A percentile compares a stretch with the other conserved stretches of the same genome.
These are phyloP conservation scores for Steatocranus sp. DNA, from an alignment of 2,797 vertebrate genomes.

Conservation along the genomic window DNA sequence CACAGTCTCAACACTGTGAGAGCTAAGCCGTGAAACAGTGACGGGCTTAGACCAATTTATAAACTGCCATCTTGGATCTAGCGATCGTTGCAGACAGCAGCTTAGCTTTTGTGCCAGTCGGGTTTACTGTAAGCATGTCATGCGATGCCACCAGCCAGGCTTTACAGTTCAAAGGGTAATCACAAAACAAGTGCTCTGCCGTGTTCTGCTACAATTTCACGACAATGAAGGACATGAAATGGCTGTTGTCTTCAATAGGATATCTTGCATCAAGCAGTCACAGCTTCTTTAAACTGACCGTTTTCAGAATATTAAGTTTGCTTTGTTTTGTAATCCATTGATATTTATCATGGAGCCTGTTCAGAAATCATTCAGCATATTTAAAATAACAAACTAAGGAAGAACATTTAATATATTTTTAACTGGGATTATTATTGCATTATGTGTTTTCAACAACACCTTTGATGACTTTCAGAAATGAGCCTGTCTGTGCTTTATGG, in stretches of 20 bases:
- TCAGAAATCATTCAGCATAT: background rate
- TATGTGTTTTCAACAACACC: background rate
- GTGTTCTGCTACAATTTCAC: constrained; percentile 17
- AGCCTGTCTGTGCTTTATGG: background rate
- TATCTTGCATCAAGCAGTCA: background rate
- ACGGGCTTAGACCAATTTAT: constrained; percentile 63
- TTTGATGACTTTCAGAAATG: background rate
- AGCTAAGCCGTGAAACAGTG: constrained; percentile 61
- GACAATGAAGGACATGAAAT: constrained; percentile 40
- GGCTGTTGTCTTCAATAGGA: background rate
- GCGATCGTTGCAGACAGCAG: constrained; percentile 40
- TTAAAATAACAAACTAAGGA: background rate
- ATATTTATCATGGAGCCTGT: background rate
- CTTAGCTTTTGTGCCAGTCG: constrained; percentile 51
- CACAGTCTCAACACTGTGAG: constrained; percentile 40
- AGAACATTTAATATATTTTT: background rate
- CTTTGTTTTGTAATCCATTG: background rate
- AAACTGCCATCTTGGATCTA: constrained; percentile 61
- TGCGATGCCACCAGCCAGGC: constrained; percentile 44
- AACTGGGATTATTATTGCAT: background rate
- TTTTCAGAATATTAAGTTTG: background rate
- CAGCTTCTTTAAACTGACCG: background rate
- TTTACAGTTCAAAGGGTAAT: constrained; percentile 55
- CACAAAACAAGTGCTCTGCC: constrained; percentile 34
- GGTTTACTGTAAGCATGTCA: constrained; percentile 56